phyloP scores from a whole-genome alignment of 2,797 vertebrate genomes.

The Neomorphus geoffroyi region DNA sequence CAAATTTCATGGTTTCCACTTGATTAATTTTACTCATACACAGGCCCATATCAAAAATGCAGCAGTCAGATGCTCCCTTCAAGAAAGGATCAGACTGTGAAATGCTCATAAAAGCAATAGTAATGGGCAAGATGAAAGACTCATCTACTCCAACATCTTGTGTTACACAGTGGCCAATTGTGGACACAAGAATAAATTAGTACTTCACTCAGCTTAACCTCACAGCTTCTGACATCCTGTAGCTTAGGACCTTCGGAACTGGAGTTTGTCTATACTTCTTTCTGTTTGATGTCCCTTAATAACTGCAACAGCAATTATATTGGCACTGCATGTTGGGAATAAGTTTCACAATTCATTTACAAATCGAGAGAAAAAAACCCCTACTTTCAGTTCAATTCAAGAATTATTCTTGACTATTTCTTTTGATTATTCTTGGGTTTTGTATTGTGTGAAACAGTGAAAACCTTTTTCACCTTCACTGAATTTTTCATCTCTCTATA shows the following conservation, averaged over 20 bases:
- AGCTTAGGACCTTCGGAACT: neutral
- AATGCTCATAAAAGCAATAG: neutral
- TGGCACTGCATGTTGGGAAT: neutral
- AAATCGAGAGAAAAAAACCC: rapidly evolving
- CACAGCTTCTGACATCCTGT: neutral
- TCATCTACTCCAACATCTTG: neutral
- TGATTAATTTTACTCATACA: neutral
- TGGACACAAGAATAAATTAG: neutral
- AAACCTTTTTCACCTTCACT: neutral
- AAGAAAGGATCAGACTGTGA: neutral
- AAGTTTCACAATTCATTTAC: neutral
- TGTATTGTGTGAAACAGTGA: neutral
- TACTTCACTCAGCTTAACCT: neutral
- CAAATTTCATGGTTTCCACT: neutral
- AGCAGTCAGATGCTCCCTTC: neutral
- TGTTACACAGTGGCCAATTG: neutral
- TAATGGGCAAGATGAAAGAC: neutral
- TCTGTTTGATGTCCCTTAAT: neutral
- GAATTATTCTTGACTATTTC: neutral
- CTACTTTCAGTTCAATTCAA: neutral
- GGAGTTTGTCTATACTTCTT: neutral
- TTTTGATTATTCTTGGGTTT: neutral
- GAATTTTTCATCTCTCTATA: neutral
- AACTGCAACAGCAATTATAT: neutral
- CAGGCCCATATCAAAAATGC: neutral